Evolutionary conservation across 1,140 invertebrate species (phyloP).

Genomic region (Theocolax elegans): DNA sequence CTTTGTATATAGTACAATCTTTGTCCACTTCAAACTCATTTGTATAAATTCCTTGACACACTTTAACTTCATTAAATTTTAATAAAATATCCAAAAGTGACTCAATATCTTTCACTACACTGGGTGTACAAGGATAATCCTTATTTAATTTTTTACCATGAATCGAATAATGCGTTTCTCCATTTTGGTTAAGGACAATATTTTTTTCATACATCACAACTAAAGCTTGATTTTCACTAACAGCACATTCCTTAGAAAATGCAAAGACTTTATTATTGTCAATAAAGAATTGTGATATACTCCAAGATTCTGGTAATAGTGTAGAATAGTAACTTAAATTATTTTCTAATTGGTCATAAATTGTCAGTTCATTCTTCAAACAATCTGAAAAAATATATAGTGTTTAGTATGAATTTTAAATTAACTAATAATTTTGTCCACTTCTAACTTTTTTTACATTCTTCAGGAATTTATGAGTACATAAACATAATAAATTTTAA

Average conservation of each 20-base stretch:
- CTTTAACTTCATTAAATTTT: slow-evolving; percentile 24
- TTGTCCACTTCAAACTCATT: slow-evolving; percentile 38
- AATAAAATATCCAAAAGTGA: slow-evolving; percentile 22
- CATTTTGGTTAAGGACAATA: slow-evolving; percentile 33
- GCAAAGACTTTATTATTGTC: slow-evolving; percentile 21
- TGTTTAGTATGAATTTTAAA: slow-evolving; percentile 21
- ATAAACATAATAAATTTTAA: no score
- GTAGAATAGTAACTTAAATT: slow-evolving; percentile 14
- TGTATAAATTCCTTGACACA: slow-evolving; percentile 32
- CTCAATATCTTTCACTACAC: slow-evolving; percentile 13
- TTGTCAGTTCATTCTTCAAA: not conserved
- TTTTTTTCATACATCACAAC: slow-evolving; percentile 37
- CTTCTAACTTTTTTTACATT: no score
- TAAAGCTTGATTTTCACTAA: slow-evolving; percentile 20
- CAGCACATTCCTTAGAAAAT: slow-evolving; percentile 40
- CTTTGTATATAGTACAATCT: slow-evolving; percentile 22
- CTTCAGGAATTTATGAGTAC: no score
- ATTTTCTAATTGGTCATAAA: slow-evolving; percentile 18
- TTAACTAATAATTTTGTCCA: no score
- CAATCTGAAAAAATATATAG: not conserved
- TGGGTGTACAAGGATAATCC: not conserved
- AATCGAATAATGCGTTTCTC: slow-evolving; percentile 22
- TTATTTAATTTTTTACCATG: slow-evolving; percentile 23
- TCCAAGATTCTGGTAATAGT: slow-evolving; percentile 34
- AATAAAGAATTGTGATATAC: slow-evolving; percentile 15